Evolutionary conservation across 1,140 invertebrate genomes (phyloP), one percentile per base, ranked within the genome.

Genomic region (Papilio glaucus): DNA sequence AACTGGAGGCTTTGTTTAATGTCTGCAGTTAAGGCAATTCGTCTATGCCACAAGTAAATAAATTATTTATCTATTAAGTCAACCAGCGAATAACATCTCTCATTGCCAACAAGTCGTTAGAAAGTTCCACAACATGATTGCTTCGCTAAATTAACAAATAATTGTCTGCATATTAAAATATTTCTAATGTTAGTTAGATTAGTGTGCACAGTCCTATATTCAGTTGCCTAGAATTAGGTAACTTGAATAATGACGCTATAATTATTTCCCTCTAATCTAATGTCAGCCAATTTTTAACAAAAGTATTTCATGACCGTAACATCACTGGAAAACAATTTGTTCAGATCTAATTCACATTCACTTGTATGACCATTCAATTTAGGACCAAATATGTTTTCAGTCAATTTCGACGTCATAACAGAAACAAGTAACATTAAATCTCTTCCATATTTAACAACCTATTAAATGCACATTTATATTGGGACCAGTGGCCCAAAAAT

Each of bases 341-440:
- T 90, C 87, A 88, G 87, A 88, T 90, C 86, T 88, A 82, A 81
- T 77, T 73, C 61, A 81, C 74, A 80, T 74, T 79, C 75, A 75
- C 75, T 73, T 78, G 68, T 72, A 75, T 68, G 72, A 41, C 72
- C 76, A 69, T 42, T 70, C 72, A 79, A 79, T 83, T 79, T 82
- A 77, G 53, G 75, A 80, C 77, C 77, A 57, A 57, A 57, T 57
- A 57, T 57, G 49, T 80, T 83, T 83, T 81, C 53, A 78, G 74
- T 73, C 79, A 87, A 86, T 80, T 84, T 82, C 45, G 78, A 83
- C 77, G 80, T 77, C 77, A 77, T 77, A 83, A 83, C 80, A 89
- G 83, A 86, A 89, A 90, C 88, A 87, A 89, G 75, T 89, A 92
- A 92, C 89, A 92, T 83, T 92, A 91, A 91, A 92, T 77, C 75